phyloP scores from a whole-genome alignment of 1,140 invertebrate species.

The Sycophaga agraensis region DNA sequence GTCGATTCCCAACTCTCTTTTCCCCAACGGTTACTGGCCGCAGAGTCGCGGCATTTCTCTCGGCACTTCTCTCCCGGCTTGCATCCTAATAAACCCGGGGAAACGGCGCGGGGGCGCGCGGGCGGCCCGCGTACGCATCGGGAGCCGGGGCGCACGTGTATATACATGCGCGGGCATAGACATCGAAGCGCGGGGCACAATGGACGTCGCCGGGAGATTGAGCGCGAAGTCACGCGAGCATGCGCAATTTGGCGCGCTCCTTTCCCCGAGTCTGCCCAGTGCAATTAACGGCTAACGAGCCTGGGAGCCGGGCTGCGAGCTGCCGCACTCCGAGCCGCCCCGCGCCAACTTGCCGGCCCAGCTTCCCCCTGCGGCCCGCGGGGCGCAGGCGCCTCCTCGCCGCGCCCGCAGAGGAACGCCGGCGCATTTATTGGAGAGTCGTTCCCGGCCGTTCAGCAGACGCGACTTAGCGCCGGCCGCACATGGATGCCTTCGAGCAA shows the following conservation, averaged over 20 bases:
- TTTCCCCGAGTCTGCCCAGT: background rate
- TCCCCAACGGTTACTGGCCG: no score
- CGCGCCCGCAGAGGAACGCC: background rate
- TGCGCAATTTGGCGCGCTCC: constrained; percentile 4
- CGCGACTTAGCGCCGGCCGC: background rate
- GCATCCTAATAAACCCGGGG: no score
- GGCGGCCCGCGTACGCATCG: no score
- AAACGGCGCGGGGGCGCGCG: no score
- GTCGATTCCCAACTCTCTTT: no score
- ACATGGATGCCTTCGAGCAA: no score
- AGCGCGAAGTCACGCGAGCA: constrained; percentile 9
- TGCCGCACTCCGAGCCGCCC: no score
- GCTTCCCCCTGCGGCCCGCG: background rate
- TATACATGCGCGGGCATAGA: no score
- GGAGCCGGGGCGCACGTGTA: no score
- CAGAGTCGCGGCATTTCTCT: no score
- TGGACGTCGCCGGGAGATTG: background rate
- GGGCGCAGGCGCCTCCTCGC: background rate
- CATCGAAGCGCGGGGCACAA: no score
- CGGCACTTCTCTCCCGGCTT: no score
- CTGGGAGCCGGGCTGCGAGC: constrained; percentile 4
- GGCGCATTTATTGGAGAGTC: background rate
- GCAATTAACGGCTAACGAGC: constrained; percentile 29
- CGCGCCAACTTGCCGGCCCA: background rate
- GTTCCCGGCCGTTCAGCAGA: background rate